Conservation (phyloP, 2,888 invertebrate genomes). For the Osedax fenrisi region DNA sequence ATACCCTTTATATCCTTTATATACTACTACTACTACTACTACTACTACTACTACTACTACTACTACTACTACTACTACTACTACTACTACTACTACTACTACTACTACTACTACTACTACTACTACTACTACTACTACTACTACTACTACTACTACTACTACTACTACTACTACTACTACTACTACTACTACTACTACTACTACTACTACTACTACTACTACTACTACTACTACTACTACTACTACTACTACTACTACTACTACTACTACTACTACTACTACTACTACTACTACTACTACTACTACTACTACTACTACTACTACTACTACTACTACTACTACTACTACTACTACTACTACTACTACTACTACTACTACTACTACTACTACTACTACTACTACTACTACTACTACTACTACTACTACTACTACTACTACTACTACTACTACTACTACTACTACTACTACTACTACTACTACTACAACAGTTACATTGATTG, state of each 20-base stretch:
- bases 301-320: background rate
- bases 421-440: slow-evolving; percentile 24
- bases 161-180: slow-evolving; percentile 16
- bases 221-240: slow-evolving; percentile 23
- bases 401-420: slow-evolving; percentile 9
- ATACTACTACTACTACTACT: slow-evolving; percentile 21
- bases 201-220: slow-evolving; percentile 15
- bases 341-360: background rate
- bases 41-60: slow-evolving; percentile 24
- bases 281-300: background rate
- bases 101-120: slow-evolving; percentile 23
- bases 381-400: background rate
- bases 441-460: slow-evolving; percentile 22
- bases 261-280: background rate
- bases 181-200: slow-evolving; percentile 15
- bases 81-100: slow-evolving; percentile 19
- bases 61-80: slow-evolving; percentile 20
- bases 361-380: background rate
- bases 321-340: background rate
- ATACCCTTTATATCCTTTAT: too few relatives aligned
- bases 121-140: slow-evolving; percentile 24
- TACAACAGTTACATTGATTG: too few relatives aligned
- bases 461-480: slow-evolving; percentile 16
- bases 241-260: background rate
- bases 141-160: slow-evolving; percentile 17